phyloP scores from a whole-genome alignment of 2,888 invertebrate species.

The Andrena hattorfiana region DNA sequence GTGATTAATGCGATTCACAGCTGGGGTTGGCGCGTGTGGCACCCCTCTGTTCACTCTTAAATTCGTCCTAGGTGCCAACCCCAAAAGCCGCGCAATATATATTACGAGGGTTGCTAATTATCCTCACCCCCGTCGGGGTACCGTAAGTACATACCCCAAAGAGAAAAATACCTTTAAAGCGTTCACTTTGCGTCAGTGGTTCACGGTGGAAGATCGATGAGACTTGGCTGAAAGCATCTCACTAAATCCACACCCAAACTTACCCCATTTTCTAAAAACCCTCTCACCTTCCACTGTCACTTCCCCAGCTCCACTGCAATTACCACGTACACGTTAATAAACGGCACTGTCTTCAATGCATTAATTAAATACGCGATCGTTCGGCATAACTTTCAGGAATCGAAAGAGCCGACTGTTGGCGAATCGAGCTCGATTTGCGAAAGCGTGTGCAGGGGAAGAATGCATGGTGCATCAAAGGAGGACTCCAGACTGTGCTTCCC shows the following conservation, averaged over 20 bases:
- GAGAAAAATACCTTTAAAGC: conserved; percentile 11
- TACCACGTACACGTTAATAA: no score
- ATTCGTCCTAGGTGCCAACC: conserved; percentile 76
- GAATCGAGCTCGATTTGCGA: not conserved
- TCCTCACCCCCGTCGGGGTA: conserved; percentile 43
- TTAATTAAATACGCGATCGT: not conserved
- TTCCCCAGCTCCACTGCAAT: no score
- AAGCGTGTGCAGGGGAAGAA: not conserved
- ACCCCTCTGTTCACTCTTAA: conserved; percentile 69
- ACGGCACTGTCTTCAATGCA: not conserved
- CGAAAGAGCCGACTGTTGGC: not conserved
- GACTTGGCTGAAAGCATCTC: no score
- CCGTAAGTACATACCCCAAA: not conserved
- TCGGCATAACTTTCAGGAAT: not conserved
- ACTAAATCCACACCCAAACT: no score
- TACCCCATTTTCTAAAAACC: no score
- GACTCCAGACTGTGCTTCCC: not conserved
- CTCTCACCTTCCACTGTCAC: no score
- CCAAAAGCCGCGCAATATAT: conserved; percentile 76
- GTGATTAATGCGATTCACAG: conserved; percentile 84
- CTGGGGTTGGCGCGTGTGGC: conserved; percentile 81
- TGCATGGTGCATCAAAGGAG: not conserved
- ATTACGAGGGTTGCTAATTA: conserved; percentile 80
- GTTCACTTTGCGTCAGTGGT: not conserved
- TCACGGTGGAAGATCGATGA: not conserved